Evolutionary conservation across 1,140 invertebrate genomes (phyloP), one percentile per base, ranked within the genome.

Genomic region (Dendrolimus kikuchii): DNA sequence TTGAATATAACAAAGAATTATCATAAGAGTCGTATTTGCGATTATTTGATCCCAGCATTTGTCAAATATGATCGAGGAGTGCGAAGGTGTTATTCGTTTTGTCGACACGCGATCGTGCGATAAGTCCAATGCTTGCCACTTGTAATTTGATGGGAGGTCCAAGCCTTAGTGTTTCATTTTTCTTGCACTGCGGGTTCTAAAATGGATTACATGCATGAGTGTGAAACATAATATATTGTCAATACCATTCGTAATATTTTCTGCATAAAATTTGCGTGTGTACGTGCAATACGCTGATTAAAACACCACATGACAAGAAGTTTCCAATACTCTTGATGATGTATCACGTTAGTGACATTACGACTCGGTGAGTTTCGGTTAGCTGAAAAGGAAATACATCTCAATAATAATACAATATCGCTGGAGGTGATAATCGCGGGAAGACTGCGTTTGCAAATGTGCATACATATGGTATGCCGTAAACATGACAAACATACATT

Each of bases 401-500:
- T 58, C 49, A 58, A 64, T 66, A 62, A 57, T 61, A 57, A 59
- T 60, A 68, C 61, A 66, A 71, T 69, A 53, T 70, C 49, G 60
- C 76, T 68, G 71, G 73, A 73, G 73, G 71, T 65, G 57, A 52
- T 57, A 46, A 53, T 69, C 56, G 60, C 23, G 23, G 23, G 23
- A 23, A 23, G 23, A 23, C 23, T 23, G 23, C 55, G 59, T 73
- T 75, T 69, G 71, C 71, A 69, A 71, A 74, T 71, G 61, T 63
- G 59, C 50, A 66, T 68, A 63, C 59, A 71, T 64, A 64, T 68
- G 60, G 66, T 60, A 51, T 64, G 64, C 74, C 78, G 74, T 81
- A 79, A 84, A 81, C 75, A 78, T 75, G 77, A 80, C 71, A 80
- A 71, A 71, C 63, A 72, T 62, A 71, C 68, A 69, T 81, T 81